Base-by-base conservation (phyloP, 1,140 invertebrate genomes). In the Archivesica marissinica region DNA sequence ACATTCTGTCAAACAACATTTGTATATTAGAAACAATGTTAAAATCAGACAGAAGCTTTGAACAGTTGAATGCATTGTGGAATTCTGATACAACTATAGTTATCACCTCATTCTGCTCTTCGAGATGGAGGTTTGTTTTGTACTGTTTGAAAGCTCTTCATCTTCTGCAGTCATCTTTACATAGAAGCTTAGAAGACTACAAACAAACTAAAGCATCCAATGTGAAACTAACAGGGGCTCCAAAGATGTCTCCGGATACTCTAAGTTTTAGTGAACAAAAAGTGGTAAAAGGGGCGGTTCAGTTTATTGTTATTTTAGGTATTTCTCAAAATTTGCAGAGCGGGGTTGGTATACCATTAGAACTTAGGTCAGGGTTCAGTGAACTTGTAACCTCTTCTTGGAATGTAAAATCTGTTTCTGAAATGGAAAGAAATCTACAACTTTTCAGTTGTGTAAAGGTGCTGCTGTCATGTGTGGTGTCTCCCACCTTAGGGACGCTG, bases 271-370 rank as follows among this genome's bases (percentile, higher is more conserved):
- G 88, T 15, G 91, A 94, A 66, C 91, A 94, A 79, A 93, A 91
- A 76, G 76, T 84, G 13, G 75, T 95, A 20, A 80, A 87, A 52
- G 91, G 90, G 47, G 90, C 88, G 66, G 77, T 96, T 50, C 95
- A 96, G 92, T 93, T 96, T 82, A 89, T 96, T 78, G 93, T 95
- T 9, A 95, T 94, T 44, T 92, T 97, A 61, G 96, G 96, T 79
- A 94, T 97, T 52, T 93, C 95, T 70, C 95, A 95, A 52, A 95
- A 95, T 90, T 90, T 97, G 13, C 91, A 96, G 79, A 95, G 95
- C 56, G 96, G 96, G 2, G 91, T 97, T 74, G 96, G 96, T 11
- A 93, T 96, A 76, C 94, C 94, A 38, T 25, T 92, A n/a, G 86
- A 92, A 38, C 83, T 87, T 56, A 86, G 93, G 64, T 86, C 91